Conservation (phyloP, 2,797 vertebrate genomes). For the Hylomyscus alleni region DNA sequence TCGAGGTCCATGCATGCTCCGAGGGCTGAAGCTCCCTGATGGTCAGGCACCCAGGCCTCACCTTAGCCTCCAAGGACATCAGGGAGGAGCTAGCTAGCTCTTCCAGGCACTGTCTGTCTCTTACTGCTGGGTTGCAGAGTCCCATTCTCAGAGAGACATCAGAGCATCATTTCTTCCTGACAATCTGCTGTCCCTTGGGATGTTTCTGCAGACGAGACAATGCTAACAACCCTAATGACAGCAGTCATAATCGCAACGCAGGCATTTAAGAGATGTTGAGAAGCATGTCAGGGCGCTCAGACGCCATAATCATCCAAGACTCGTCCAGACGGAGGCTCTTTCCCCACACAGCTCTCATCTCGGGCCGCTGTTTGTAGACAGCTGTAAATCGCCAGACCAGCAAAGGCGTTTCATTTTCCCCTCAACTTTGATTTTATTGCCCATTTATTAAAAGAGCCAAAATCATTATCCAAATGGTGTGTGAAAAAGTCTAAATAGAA, state of each 20-base stretch:
- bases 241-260: not conserved
- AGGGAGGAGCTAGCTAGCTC: fast-evolving
- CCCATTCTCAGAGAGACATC: not conserved
- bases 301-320: not conserved
- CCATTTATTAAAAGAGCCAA: constrained; percentile 11
- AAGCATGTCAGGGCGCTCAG: not conserved
- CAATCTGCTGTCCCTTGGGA: constrained; percentile 9
- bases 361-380: constrained; percentile 66
- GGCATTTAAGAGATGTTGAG: not conserved
- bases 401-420: constrained; percentile 36
- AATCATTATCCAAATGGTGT: not conserved
- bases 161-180: not conserved
- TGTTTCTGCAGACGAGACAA: constrained; percentile 24
- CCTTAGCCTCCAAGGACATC: fast-evolving
- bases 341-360: constrained; percentile 67
- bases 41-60: fast-evolving
- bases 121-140: not conserved
- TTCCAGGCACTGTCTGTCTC: not conserved
- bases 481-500: not conserved
- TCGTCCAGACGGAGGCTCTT: constrained; percentile 41
- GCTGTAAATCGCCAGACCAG: not conserved
- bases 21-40: fast-evolving
- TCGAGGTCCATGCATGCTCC: fast-evolving
- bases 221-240: not conserved
- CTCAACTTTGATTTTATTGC: constrained; percentile 2